Conservation (phyloP, 2,797 vertebrate species). For the Ptychobarbus kaznakovi region DNA sequence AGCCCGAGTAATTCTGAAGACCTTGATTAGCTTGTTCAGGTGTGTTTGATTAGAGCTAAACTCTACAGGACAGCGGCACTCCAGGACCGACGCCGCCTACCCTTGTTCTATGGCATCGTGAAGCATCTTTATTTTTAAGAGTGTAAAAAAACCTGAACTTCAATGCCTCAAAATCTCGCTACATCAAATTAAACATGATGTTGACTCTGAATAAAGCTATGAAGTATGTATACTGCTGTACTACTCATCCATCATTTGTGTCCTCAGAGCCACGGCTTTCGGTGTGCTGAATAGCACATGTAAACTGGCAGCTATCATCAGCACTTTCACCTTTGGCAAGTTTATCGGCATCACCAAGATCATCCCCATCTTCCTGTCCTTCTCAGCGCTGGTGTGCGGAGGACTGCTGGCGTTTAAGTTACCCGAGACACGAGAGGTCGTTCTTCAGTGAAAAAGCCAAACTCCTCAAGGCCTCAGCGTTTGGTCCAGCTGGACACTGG, state of each 20-base stretch:
- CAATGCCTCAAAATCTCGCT: not conserved
- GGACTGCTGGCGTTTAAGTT: conserved; percentile 91
- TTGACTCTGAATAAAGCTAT: not conserved
- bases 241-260: not conserved
- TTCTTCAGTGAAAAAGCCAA: conserved; percentile 87
- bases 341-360: conserved; percentile 95
- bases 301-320: conserved; percentile 92
- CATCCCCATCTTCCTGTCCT: conserved; percentile 94
- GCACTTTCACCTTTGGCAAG: conserved; percentile 93
- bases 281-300: conserved; percentile 92
- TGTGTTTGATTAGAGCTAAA: too few species aligned
- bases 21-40: too few species aligned
- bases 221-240: not conserved
- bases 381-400: conserved; percentile 90
- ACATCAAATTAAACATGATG: not conserved
- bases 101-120: too few species aligned
- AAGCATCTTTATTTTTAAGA: too few species aligned
- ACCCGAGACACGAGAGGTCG: conserved; percentile 94
- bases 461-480: conserved; percentile 58
- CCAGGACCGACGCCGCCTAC: too few species aligned
- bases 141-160: not conserved
- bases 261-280: conserved; percentile 90
- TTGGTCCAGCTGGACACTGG: conserved; percentile 39
- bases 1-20: too few species aligned
- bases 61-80: too few species aligned